phyloP scores from a whole-genome alignment of 2,113 vertebrate genomes.

The Ciconia maguari region DNA sequence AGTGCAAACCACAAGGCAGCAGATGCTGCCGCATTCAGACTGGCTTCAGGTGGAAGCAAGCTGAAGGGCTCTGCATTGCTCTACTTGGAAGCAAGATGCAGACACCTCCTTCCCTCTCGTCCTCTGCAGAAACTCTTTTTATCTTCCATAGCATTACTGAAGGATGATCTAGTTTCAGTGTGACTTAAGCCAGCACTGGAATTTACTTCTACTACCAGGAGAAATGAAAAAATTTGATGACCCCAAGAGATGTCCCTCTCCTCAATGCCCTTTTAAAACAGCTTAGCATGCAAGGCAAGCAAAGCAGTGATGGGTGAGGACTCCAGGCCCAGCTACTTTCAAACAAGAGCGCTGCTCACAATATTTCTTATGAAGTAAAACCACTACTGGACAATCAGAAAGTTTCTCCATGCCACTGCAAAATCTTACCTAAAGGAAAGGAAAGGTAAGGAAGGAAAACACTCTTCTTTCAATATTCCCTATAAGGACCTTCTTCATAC shows the following conservation, averaged over 20 bases:
- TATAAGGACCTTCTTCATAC: neutral
- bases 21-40: accelerated
- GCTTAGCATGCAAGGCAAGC: neutral
- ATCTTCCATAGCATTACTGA: neutral
- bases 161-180: neutral
- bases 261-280: neutral
- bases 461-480: neutral
- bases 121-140: neutral
- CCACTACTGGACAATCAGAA: neutral
- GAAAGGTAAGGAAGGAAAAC: neutral
- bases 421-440: neutral
- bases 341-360: neutral
- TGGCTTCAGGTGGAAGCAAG: neutral
- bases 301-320: accelerated
- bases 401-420: neutral
- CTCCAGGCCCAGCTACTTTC: neutral
- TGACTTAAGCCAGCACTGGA: neutral
- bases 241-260: neutral
- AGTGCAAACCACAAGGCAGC: neutral
- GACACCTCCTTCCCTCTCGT: neutral
- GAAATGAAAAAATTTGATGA: neutral
- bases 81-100: neutral
- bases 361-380: neutral
- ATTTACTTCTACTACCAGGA: neutral
- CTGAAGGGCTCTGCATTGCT: neutral